These are phyloP conservation scores for Zootermopsis nevadensis DNA, from an alignment of 2,888 invertebrate species.

Conservation along the genomic window DNA sequence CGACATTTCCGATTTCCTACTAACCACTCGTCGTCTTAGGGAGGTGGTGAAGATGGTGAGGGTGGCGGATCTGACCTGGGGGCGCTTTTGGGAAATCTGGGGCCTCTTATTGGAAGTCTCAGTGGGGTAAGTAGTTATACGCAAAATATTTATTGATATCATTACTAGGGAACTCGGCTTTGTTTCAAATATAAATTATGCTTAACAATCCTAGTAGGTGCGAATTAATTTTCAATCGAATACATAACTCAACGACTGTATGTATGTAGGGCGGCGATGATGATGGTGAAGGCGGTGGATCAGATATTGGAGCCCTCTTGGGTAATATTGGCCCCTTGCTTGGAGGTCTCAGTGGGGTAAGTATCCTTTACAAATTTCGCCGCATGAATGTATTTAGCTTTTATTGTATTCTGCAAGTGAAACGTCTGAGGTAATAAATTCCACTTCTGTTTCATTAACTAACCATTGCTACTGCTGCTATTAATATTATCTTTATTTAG, in stretches of 20 bases:
- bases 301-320: conserved; percentile 27
- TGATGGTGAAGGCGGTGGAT: conserved; percentile 27
- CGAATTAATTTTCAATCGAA: no score
- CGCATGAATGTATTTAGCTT: no score
- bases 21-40: no score
- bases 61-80: conserved; percentile 31
- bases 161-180: no score
- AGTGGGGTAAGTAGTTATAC: conserved; percentile 37
- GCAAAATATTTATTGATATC: not conserved
- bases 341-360: conserved; percentile 48
- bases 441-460: no score
- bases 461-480: no score
- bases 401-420: no score
- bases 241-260: not conserved
- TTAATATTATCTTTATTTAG: no score
- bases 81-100: conserved; percentile 27
- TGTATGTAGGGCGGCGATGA: not conserved
- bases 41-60: conserved; percentile 1
- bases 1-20: no score
- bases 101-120: conserved; percentile 33
- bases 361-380: not conserved
- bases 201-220: no score
- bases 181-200: no score
- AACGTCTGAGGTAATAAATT: no score
- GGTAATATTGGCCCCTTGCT: conserved; percentile 31